phyloP scores from a whole-genome alignment of 1,140 invertebrate species.

The Steinernema khuongi region DNA sequence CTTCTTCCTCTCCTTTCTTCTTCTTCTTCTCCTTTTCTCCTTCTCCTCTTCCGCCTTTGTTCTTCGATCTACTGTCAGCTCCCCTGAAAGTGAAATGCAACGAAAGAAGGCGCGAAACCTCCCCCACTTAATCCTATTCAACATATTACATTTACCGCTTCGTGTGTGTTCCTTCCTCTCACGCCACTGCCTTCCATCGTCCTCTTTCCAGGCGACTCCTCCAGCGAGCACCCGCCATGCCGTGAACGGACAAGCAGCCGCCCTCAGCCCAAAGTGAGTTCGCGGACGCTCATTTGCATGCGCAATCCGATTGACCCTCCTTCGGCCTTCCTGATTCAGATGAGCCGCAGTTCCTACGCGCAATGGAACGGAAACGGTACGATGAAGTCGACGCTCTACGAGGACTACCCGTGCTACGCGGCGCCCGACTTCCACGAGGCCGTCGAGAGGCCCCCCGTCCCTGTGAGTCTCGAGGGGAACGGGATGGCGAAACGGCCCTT shows the following conservation, averaged over 20 bases:
- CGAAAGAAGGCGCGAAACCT: too few relatives aligned
- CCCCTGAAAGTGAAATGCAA: too few relatives aligned
- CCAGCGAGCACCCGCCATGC: too few relatives aligned
- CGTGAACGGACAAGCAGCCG: neutral
- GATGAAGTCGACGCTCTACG: conserved; percentile 1
- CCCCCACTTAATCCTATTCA: too few relatives aligned
- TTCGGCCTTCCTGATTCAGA: neutral
- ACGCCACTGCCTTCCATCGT: too few relatives aligned
- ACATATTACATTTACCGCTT: too few relatives aligned
- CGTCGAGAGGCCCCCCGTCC: neutral
- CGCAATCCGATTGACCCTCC: neutral
- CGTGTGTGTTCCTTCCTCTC: too few relatives aligned
- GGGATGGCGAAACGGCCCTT: neutral
- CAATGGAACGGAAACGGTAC: conserved; percentile 14
- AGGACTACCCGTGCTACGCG: neutral
- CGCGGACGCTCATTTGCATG: neutral
- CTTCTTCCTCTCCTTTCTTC: too few relatives aligned
- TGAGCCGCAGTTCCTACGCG: conserved; percentile 2
- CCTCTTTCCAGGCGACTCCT: too few relatives aligned
- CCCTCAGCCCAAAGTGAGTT: neutral
- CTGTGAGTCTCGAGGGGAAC: neutral
- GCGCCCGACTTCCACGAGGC: neutral
- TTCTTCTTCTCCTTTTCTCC: too few relatives aligned
- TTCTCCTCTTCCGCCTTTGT: too few relatives aligned
- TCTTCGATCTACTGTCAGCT: too few relatives aligned